Conservation (phyloP, 1,140 invertebrate species). For the Steinernema khuongi region DNA sequence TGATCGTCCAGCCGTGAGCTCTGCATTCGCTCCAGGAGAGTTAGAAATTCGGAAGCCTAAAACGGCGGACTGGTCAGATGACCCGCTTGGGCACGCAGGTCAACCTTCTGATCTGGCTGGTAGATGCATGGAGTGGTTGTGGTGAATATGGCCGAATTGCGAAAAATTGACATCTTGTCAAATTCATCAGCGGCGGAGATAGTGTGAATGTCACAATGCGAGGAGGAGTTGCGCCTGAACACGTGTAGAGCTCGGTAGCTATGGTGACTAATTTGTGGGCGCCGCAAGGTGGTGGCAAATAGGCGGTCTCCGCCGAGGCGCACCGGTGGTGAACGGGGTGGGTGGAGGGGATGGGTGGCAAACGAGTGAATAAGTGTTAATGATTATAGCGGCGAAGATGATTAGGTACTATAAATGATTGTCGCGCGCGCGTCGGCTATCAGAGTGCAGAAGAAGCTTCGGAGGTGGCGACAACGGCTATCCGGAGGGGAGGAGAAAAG, state of each 20-base stretch:
- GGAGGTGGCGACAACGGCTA: not conserved
- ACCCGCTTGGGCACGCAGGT: not conserved
- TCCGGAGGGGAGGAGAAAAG: not conserved
- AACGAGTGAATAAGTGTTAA: not conserved
- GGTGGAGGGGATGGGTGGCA: not conserved
- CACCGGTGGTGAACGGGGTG: conserved; percentile 5
- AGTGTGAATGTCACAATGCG: conserved; percentile 3
- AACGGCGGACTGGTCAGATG: not conserved
- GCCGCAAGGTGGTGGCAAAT: conserved; percentile 16
- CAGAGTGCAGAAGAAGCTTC: not conserved
- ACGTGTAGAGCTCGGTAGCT: conserved; percentile 6
- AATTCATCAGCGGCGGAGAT: conserved; percentile 10
- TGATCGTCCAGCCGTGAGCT: conserved; percentile 86
- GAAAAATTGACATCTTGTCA: conserved; percentile 12
- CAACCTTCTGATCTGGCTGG: conserved; percentile 5
- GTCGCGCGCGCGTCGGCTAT: not conserved
- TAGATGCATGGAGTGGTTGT: conserved; percentile 12
- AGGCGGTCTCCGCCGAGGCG: not conserved
- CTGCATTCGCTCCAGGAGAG: conserved; percentile 80
- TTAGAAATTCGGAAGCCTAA: conserved; percentile 65
- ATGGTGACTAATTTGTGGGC: conserved; percentile 13
- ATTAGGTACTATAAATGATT: conserved; percentile 11
- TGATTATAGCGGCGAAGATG: conserved; percentile 8
- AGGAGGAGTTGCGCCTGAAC: conserved; percentile 14
- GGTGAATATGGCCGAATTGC: conserved; percentile 9